phyloP scores from a whole-genome alignment of 2,113 vertebrate species.

The Sporophila hypoxantha region DNA sequence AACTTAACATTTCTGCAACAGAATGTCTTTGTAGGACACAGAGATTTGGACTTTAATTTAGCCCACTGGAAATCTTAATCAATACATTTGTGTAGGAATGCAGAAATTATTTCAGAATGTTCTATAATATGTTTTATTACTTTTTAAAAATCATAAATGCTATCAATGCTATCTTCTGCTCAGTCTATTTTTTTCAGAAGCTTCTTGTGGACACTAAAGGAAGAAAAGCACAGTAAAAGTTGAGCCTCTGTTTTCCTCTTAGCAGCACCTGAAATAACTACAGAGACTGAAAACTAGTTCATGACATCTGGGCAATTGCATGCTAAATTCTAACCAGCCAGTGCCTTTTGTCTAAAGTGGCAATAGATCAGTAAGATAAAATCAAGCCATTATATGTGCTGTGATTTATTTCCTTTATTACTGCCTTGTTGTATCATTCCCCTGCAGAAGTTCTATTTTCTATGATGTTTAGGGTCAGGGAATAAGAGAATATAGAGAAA shows the following conservation, averaged over 20 bases:
- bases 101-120: background rate
- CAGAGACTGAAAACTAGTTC: background rate
- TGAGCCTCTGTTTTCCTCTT: background rate
- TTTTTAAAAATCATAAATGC: background rate
- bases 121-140: background rate
- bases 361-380: background rate
- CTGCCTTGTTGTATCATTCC: background rate
- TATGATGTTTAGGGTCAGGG: background rate
- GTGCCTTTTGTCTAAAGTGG: background rate
- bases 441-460: background rate
- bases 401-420: background rate
- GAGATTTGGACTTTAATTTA: background rate
- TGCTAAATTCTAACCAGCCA: background rate
- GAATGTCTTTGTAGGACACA: background rate
- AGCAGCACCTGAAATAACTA: slow-evolving; percentile 8
- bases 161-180: background rate
- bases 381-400: background rate
- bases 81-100: background rate
- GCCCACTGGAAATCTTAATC: background rate
- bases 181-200: background rate
- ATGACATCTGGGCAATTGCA: background rate
- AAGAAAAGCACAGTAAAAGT: background rate
- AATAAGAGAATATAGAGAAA: background rate
- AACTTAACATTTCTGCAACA: background rate
- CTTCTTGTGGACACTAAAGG: background rate